phyloP scores from a whole-genome alignment of 2,797 vertebrate genomes.

The Anableps anableps region DNA sequence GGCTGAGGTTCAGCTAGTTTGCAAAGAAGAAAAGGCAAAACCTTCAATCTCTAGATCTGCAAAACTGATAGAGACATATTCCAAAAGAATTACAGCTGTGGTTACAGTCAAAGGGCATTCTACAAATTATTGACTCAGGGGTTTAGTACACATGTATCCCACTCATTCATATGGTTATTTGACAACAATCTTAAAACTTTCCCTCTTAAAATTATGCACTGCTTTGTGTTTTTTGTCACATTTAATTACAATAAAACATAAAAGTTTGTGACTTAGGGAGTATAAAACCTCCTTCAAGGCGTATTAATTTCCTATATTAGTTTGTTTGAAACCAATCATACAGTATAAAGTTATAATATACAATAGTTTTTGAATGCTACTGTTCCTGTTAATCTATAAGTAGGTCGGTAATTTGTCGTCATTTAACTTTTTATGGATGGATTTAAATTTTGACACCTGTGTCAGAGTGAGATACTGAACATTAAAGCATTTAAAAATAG shows the following conservation, averaged over 20 bases:
- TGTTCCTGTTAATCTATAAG: neutral
- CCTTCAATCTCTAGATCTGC: neutral
- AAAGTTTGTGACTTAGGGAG: neutral
- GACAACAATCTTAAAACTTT: neutral
- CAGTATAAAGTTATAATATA: neutral
- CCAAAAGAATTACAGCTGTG: too few species aligned
- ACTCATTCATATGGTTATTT: neutral
- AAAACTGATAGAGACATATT: too few species aligned
- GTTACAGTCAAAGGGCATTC: too few species aligned
- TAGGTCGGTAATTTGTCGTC: neutral
- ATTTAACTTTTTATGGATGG: neutral
- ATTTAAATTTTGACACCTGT: neutral
- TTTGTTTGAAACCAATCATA: neutral
- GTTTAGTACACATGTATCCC: neutral
- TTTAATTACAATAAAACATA: neutral
- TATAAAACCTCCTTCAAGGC: neutral
- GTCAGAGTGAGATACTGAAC: neutral
- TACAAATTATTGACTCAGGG: too few species aligned
- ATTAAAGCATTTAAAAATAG: constrained; percentile 9
- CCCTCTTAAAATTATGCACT: neutral
- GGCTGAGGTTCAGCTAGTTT: too few species aligned
- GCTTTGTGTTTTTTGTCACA: neutral
- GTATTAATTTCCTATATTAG: neutral
- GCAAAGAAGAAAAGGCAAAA: too few species aligned
- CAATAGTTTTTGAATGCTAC: neutral